Base-by-base conservation (phyloP, 2,113 vertebrate genomes). In the Notiomystis cincta region DNA sequence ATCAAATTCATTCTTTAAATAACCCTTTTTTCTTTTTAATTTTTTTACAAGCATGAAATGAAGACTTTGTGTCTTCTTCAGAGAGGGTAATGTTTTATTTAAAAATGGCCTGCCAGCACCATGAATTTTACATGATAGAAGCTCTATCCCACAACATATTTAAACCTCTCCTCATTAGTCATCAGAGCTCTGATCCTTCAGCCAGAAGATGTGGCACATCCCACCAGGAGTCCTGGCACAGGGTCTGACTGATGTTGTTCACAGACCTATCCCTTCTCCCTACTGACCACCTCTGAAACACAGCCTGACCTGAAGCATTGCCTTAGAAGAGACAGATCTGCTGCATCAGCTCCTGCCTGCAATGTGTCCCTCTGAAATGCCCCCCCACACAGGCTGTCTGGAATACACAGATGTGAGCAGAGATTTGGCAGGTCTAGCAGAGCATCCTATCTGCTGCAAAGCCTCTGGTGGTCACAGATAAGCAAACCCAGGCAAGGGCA, bases 111-210 rank as follows among this genome's bases (percentile, higher is more conserved):
- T 86, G 51, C 67, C 58, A 92, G 72, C 40, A 67, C 40, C 72
- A 90, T 90, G 79, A 94, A 96, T 96, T 95, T 92, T 92, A 89
- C 47, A 92, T 88, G 71, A 81, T 60, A 78, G 66, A 51, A 90
- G 51, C 47, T 86, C 53, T 37, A 93, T 90, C 51, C 79, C 56
- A 75, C 28, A 86, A 25, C 25, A 64, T 23, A 60, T 45, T 90
- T 58, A 92, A 95, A 48, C 28, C 37, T 75, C 51, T 88, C 38
- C 54, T 44, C 1, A 0, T 60, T 64, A 83, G 47, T 57, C 87
- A 91, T 60, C 75, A 78, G 60, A 47, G 44, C 54, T 84, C 79
- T 67, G 58, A 88, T 93, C 62, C 58, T 28, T 27, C 84, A 91
- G 85, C 66, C 9, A 3, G 58, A 54, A 79, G 38, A 73, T 42